phyloP scores from a whole-genome alignment of 2,888 invertebrate genomes.

The Ochropacha duplaris region DNA sequence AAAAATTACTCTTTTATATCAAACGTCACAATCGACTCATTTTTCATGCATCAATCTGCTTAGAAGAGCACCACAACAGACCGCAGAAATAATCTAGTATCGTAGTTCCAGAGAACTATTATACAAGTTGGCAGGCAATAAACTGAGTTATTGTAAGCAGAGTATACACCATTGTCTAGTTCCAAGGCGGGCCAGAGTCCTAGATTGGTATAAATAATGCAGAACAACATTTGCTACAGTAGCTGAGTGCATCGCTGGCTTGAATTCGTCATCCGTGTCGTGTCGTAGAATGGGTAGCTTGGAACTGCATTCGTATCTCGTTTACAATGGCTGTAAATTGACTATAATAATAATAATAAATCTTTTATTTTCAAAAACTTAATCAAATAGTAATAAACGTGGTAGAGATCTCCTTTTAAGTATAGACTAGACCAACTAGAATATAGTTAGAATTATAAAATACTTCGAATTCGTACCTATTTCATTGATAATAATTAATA shows the following conservation, averaged over 20 bases:
- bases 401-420: too few relatives aligned
- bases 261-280: conserved; percentile 28
- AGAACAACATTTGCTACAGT: conserved; percentile 27
- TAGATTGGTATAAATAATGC: conserved; percentile 51
- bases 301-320: neutral
- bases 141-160: conserved; percentile 31
- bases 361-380: too few relatives aligned
- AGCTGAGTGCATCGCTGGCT: conserved; percentile 21
- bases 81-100: neutral
- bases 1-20: too few relatives aligned
- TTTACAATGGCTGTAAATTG: neutral
- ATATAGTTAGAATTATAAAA: too few relatives aligned
- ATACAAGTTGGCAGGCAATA: conserved; percentile 38
- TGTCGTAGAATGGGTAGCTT: neutral
- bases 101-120: conserved; percentile 13
- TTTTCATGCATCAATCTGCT: too few relatives aligned
- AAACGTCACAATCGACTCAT: too few relatives aligned
- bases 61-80: neutral
- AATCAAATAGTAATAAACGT: too few relatives aligned
- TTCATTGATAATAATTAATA: too few relatives aligned
- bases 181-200: conserved; percentile 25
- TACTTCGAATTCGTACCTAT: too few relatives aligned
- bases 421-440: too few relatives aligned
- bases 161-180: conserved; percentile 33
- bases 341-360: too few relatives aligned